Percentiles rank a stretch among this genome's conserved stretches.
Evolutionary conservation across 2,888 invertebrate genomes (phyloP).

Genomic region (Diarsia dahlii): DNA sequence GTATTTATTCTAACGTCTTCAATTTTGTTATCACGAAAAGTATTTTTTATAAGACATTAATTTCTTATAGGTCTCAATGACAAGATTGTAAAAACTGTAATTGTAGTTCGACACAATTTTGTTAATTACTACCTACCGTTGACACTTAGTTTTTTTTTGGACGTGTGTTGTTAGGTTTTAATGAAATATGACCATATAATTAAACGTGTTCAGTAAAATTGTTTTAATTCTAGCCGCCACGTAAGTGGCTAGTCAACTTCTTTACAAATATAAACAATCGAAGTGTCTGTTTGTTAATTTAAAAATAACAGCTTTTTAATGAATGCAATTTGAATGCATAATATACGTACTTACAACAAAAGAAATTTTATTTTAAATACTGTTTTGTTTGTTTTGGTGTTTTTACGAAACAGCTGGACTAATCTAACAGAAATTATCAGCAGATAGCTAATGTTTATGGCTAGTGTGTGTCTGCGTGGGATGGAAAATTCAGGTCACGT

Average conservation of each 20-base stretch:
- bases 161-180: neutral
- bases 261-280: neutral
- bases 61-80: constrained; percentile 11
- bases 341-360: too few species aligned
- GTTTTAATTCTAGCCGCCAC: neutral
- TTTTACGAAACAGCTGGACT: too few species aligned
- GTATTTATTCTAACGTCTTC: constrained; percentile 43
- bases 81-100: constrained; percentile 11
- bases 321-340: too few species aligned
- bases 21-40: constrained; percentile 31
- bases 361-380: too few species aligned
- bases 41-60: constrained; percentile 16
- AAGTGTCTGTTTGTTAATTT: too few species aligned
- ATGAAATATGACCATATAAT: neutral
- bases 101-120: constrained; percentile 10
- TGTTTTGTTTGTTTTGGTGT: too few species aligned
- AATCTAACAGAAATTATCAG: too few species aligned
- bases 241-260: neutral
- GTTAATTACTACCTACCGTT: constrained; percentile 30
- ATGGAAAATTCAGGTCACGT: too few species aligned
- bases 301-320: too few species aligned
- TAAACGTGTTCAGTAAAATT: neutral
- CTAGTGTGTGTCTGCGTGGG: too few species aligned
- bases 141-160: constrained; percentile 3
- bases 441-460: too few species aligned